Evolutionary conservation across 1,140 invertebrate genomes (phyloP), one percentile per base, ranked within the genome.

Genomic region (Berghia stephanieae): DNA sequence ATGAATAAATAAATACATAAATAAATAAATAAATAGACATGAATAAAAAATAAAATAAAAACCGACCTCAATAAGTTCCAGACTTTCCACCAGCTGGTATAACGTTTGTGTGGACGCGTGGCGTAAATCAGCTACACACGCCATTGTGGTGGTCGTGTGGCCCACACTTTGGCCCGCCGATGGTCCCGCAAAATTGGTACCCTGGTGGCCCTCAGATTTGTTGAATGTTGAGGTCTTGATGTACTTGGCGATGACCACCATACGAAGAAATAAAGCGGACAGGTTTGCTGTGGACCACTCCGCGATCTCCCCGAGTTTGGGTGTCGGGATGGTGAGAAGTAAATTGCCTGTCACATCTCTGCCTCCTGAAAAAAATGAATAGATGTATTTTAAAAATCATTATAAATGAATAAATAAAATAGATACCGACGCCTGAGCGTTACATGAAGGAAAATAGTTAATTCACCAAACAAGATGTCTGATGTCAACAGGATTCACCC

Each of bases 21-120:
- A n/a, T n/a, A n/a, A n/a, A n/a, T n/a, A n/a, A n/a, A n/a, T n/a
- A n/a, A n/a, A n/a, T n/a, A n/a, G n/a, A n/a, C n/a, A n/a, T 43
- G 21, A 71, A 43, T 21, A 71, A 46, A 43, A 43, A 21, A 44
- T 71, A 46, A 21, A n/a, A 71, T 42, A 38, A n/a, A 40, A 75
- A 27, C 57, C 10, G 42, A 75, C 72, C 55, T 75, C 72, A 8
- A 63, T 42, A 43, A 40, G 27, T 63, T 75, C 72, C 38, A 75
- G 27, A 63, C 72, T 63, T 24, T 63, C 72, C 31, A 40, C 44
- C n/a, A 75, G 31, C 52, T 42, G 55, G 5, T 46, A 42, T 27
- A 75, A 63, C 10, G 55, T 40, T 27, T 34, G 16, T 10, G 3
- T 27, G 5, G 72, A 75, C 5, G 72, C 72, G 27, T 60, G 34